A percentile compares a stretch with the other conserved stretches of the same genome.
Evolutionary conservation across 2,888 invertebrate genomes (phyloP).

Genomic region (Conchocele bisecta): DNA sequence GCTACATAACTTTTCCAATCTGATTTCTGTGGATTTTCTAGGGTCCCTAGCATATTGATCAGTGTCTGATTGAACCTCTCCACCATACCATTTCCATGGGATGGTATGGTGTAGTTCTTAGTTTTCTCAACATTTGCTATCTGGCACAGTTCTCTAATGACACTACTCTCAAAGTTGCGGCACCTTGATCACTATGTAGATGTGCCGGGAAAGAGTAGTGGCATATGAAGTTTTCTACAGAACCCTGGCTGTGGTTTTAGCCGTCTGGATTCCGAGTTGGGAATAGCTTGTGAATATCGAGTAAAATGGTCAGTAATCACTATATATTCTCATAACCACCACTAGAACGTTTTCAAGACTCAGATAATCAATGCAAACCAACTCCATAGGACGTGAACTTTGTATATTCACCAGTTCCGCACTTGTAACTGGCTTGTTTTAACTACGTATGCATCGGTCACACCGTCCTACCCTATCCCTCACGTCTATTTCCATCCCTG

Average conservation of each 20-base stretch:
- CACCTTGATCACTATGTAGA: too few relatives aligned
- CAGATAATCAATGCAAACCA: slow-evolving; percentile 30
- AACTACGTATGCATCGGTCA: slow-evolving; percentile 4
- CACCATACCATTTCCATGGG: slow-evolving; percentile 32
- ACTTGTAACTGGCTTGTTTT: slow-evolving; percentile 1
- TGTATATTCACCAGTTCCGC: slow-evolving; percentile 16
- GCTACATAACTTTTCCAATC: slow-evolving; percentile 30
- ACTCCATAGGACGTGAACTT: slow-evolving; percentile 24
- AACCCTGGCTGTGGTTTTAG: slow-evolving; percentile 35
- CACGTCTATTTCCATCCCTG: slow-evolving; percentile 17
- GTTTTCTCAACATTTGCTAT: slow-evolving; percentile 35
- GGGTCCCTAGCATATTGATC: slow-evolving; percentile 24
- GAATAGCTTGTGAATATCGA: slow-evolving; percentile 27
- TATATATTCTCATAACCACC: slow-evolving; percentile 9
- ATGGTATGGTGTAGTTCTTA: slow-evolving; percentile 47
- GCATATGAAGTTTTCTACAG: too few relatives aligned
- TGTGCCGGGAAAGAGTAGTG: too few relatives aligned
- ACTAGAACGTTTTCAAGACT: background rate
- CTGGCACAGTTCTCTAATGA: slow-evolving; percentile 29
- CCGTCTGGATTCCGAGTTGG: slow-evolving; percentile 35
- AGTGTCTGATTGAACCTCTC: slow-evolving; percentile 42
- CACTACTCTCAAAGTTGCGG: slow-evolving; percentile 33
- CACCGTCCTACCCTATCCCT: background rate
- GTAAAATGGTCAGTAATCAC: slow-evolving; percentile 29
- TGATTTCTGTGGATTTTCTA: slow-evolving; percentile 18